phyloP scores from a whole-genome alignment of 2,888 invertebrate species.

The Stratiomys singularior region DNA sequence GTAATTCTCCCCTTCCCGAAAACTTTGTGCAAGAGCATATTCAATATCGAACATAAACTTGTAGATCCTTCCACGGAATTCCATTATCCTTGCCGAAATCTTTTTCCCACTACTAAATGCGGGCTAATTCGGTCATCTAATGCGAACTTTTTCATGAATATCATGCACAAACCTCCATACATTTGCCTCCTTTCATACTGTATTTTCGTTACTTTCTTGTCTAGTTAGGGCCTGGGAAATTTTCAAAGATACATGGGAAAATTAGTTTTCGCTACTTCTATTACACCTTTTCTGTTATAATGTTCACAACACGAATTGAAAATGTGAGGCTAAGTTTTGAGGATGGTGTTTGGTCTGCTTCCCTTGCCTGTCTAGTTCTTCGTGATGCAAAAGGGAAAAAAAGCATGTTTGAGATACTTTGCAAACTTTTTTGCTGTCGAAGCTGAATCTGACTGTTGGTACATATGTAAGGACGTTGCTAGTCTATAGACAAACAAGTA shows the following conservation, averaged over 20 bases:
- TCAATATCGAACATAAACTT: neutral
- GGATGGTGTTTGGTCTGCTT: neutral
- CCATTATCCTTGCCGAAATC: constrained; percentile 1
- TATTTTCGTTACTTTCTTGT: neutral
- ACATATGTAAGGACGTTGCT: neutral
- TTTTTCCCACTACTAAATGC: constrained; percentile 2
- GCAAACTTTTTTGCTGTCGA: constrained; percentile 7
- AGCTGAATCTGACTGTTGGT: no score
- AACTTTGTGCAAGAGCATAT: no score
- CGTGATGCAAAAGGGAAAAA: neutral
- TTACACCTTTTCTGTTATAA: constrained; percentile 24
- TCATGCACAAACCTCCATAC: neutral
- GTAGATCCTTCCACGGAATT: neutral
- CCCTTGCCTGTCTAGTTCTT: neutral
- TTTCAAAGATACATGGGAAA: neutral
- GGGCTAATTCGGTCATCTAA: constrained; percentile 38
- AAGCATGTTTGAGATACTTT: neutral
- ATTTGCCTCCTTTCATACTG: neutral
- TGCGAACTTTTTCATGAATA: constrained; percentile 23
- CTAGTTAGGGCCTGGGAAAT: neutral
- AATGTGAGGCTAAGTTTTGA: neutral
- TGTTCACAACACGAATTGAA: constrained; percentile 11
- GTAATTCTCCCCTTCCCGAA: no score
- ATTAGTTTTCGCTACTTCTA: constrained; percentile 31
- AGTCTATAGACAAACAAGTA: neutral